Conservation (phyloP, 2,113 vertebrate species). For the Percopsis transmontana region DNA sequence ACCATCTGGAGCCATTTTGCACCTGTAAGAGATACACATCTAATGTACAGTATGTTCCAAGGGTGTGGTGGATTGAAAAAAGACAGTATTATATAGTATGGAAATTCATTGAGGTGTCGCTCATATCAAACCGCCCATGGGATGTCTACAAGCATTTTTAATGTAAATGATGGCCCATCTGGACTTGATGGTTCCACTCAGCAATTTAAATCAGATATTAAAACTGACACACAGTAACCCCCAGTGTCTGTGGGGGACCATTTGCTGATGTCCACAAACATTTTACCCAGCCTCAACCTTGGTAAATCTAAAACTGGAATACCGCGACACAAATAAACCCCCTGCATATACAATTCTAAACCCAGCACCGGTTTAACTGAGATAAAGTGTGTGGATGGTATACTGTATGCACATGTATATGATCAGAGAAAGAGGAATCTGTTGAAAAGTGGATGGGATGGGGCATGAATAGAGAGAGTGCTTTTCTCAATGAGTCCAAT, state of each 20-base stretch:
- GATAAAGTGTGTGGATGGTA: not conserved
- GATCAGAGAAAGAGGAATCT: conserved; percentile 24
- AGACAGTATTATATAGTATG: not conserved
- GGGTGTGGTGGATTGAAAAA: conserved; percentile 19
- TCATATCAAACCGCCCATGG: conserved; percentile 33
- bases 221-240: conserved; percentile 15
- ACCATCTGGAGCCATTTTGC: not conserved
- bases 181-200: conserved; percentile 32
- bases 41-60: not conserved
- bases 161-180: conserved; percentile 58
- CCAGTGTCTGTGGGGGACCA: not conserved
- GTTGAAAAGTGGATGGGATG: conserved; percentile 39
- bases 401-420: conserved; percentile 49
- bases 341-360: not conserved
- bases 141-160: conserved; percentile 31
- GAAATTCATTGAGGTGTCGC: conserved; percentile 2
- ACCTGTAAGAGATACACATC: conserved; percentile 28
- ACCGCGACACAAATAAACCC: not conserved
- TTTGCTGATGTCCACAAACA: not conserved
- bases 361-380: not conserved
- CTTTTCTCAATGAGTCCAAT: conserved; percentile 79
- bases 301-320: not conserved
- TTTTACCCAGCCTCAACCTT: conserved; percentile 6
- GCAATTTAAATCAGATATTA: conserved; percentile 34
- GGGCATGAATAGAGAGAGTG: conserved; percentile 65